These are phyloP conservation scores for Xestobium rufovillosum DNA, from an alignment of 2,888 invertebrate species.

Conservation along the genomic window DNA sequence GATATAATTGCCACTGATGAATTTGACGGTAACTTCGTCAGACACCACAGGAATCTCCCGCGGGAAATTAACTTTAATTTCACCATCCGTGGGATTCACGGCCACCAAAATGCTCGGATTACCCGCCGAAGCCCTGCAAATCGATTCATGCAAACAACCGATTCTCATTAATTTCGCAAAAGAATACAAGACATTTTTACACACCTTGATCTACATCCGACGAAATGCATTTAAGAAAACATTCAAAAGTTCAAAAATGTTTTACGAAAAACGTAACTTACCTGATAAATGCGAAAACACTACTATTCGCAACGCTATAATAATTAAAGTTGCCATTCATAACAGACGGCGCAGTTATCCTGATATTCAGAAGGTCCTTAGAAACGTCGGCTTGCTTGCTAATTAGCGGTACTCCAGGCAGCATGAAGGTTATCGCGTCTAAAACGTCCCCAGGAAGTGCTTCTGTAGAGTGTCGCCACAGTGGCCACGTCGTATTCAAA, in stretches of 20 bases:
- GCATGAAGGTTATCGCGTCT: conserved; percentile 63
- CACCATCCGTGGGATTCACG: conserved; percentile 54
- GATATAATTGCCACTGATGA: conserved; percentile 49
- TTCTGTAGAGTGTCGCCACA: conserved; percentile 37
- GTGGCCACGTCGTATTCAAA: conserved; percentile 42
- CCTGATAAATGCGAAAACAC: conserved; percentile 63
- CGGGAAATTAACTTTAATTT: conserved; percentile 51
- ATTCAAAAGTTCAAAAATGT: neutral
- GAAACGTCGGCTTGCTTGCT: conserved; percentile 29
- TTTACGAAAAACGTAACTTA: conserved; percentile 36
- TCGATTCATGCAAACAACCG: conserved; percentile 10
- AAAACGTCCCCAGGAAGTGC: conserved; percentile 41
- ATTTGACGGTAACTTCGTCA: conserved; percentile 53
- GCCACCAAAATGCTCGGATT: conserved; percentile 69
- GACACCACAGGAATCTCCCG: conserved; percentile 45
- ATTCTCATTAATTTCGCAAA: conserved; percentile 13
- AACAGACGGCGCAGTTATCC: conserved; percentile 50
- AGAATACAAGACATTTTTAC: too few relatives aligned
- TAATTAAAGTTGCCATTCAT: conserved; percentile 54
- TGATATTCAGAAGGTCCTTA: conserved; percentile 40
- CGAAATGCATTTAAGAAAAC: conserved; percentile 5
- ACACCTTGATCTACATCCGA: conserved; percentile 6
- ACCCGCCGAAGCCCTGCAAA: conserved; percentile 59
- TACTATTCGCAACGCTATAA: conserved; percentile 44
- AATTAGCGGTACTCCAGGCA: conserved; percentile 66